Conservation (phyloP, 2,888 invertebrate species). For the Ochropleura plecta region DNA sequence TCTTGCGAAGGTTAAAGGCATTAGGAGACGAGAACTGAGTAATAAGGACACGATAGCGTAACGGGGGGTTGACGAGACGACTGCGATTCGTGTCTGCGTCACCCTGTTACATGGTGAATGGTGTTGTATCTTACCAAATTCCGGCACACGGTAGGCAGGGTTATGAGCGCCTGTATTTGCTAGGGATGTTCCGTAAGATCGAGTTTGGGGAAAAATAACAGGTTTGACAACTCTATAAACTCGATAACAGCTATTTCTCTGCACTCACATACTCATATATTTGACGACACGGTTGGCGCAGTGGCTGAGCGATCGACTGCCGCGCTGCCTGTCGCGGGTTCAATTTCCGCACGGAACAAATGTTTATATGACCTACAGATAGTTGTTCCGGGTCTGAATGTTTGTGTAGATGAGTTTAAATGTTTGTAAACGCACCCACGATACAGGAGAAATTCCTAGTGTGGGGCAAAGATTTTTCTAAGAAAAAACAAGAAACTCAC, state of each 20-base stretch:
- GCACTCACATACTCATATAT: too few relatives aligned
- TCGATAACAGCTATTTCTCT: not conserved
- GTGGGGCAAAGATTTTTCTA: too few relatives aligned
- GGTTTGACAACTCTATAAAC: not conserved
- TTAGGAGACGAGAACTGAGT: constrained; percentile 16
- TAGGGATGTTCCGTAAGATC: constrained; percentile 42
- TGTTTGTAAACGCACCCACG: too few relatives aligned
- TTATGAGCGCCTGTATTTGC: constrained; percentile 40
- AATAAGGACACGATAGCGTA: constrained; percentile 14
- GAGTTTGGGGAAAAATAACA: not conserved
- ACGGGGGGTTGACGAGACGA: constrained; percentile 27
- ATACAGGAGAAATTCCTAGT: too few relatives aligned
- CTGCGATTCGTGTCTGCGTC: constrained; percentile 31
- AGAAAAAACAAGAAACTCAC: too few relatives aligned
- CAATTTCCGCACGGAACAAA: too few relatives aligned
- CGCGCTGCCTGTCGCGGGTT: too few relatives aligned
- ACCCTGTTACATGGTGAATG: constrained; percentile 38
- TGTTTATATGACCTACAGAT: too few relatives aligned
- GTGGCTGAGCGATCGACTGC: too few relatives aligned
- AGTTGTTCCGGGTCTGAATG: too few relatives aligned
- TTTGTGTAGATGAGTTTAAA: too few relatives aligned
- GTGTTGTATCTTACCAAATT: constrained; percentile 42
- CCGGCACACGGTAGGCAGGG: constrained; percentile 42
- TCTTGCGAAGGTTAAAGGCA: constrained; percentile 9
- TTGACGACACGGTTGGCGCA: too few relatives aligned